Conservation (phyloP, 2,797 vertebrate genomes). For the Danio albolineatus region DNA sequence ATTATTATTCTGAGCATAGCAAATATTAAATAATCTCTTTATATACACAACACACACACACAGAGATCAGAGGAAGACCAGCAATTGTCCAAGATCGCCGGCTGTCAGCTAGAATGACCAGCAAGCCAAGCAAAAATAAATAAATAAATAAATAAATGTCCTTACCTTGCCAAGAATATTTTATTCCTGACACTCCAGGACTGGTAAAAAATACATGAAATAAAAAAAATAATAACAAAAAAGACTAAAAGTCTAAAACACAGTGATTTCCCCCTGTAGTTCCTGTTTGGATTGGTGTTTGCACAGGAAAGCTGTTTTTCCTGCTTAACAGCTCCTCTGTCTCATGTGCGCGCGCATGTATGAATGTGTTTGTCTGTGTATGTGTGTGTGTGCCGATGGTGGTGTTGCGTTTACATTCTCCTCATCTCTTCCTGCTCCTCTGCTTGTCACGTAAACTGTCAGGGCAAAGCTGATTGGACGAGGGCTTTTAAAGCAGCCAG, state of each 20-base stretch:
- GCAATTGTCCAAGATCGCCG: neutral
- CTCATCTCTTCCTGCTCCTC: slow-evolving; percentile 75
- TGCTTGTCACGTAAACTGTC: slow-evolving; percentile 72
- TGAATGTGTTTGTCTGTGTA: slow-evolving; percentile 38
- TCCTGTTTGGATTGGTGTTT: slow-evolving; percentile 5
- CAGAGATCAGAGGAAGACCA: slow-evolving; percentile 20
- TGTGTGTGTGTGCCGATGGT: slow-evolving; percentile 44
- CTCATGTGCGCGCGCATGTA: slow-evolving; percentile 50
- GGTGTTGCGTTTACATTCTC: slow-evolving; percentile 72
- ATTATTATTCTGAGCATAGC: slow-evolving; percentile 10
- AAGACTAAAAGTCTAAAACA: neutral
- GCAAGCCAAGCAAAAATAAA: neutral
- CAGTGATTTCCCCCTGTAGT: neutral
- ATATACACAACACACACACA: neutral
- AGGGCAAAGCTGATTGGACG: slow-evolving; percentile 69
- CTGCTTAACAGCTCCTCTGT: slow-evolving; percentile 51
- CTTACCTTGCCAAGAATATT: slow-evolving; percentile 52
- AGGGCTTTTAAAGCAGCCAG: slow-evolving; percentile 49
- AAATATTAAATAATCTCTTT: slow-evolving; percentile 19
- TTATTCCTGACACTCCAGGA: slow-evolving; percentile 14
- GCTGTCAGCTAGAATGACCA: slow-evolving; percentile 2
- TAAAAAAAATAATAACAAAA: slow-evolving; percentile 1
- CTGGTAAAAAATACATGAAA: neutral
- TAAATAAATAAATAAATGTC: neutral
- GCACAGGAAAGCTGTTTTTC: slow-evolving; percentile 49